Evolutionary conservation across 2,888 invertebrate genomes (phyloP).

Genomic region (Electrophaes corylata): DNA sequence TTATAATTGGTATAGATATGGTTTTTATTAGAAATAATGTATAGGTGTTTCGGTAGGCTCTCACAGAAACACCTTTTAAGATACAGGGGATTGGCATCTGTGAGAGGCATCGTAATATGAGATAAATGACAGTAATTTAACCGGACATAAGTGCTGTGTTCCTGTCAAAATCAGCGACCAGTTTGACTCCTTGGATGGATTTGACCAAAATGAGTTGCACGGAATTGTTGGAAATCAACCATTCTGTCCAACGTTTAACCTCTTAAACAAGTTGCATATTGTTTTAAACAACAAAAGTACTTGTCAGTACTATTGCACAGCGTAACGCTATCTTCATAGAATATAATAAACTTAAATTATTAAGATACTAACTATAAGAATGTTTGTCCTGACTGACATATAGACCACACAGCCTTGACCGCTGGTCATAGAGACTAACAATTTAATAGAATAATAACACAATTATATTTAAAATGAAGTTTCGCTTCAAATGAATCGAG

Average conservation of each 20-base stretch:
- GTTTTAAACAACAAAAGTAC: neutral
- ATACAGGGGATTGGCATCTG: neutral
- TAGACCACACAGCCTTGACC: no score
- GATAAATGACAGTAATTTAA: slow-evolving; percentile 35
- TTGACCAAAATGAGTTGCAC: slow-evolving; percentile 11
- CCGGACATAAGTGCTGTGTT: slow-evolving; percentile 35
- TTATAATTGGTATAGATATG: no score
- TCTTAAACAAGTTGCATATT: neutral
- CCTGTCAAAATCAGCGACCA: slow-evolving; percentile 27
- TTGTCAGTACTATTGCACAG: no score
- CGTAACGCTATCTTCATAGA: no score
- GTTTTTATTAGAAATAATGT: no score
- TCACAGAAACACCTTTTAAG: no score
- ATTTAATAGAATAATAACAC: no score
- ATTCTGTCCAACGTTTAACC: neutral
- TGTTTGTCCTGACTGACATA: no score
- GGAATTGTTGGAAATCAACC: neutral
- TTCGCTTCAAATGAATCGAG: neutral
- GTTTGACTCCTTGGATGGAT: slow-evolving; percentile 23
- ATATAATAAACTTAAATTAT: no score
- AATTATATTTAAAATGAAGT: neutral
- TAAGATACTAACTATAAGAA: no score
- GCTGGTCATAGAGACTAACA: no score
- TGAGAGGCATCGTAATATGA: slow-evolving; percentile 26
- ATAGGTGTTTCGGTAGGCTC: no score